Evolutionary conservation across 2,797 vertebrate species (phyloP), one percentile per base, ranked within the genome.

Genomic region (Macrochelys suwanniensis): DNA sequence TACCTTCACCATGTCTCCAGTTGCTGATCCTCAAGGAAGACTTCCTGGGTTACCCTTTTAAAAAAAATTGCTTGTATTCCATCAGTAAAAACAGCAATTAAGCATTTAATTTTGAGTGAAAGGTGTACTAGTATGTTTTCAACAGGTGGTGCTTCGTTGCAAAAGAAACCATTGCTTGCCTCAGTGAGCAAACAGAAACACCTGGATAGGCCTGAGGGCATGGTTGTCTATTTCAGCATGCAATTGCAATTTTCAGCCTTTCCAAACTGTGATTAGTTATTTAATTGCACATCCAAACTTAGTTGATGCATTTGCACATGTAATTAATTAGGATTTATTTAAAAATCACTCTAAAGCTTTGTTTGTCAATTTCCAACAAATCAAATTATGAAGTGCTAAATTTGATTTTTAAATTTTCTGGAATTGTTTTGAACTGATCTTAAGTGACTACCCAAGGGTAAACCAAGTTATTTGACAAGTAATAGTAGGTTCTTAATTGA

Each of bases 241-340:
- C 85, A 94, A 31, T 51, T 83, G 89, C 95, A 74, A 88, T 95
- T 96, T 96, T 89, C 89, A 95, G 65, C 81, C 77, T 94, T 95
- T 93, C 65, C 37, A 84, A 61, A 28, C 11, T 51, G 31, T 11
- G 10, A 80, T 95, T 87, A 76, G 33, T 76, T 96, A 68, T 93
- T 94, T 93, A 68, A 89, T 89, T 95, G 61, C 21, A 25, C 61
- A 91, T 87, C 87, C 65, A 91, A 57, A 80, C 81, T 65, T 84
- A 85, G 53, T 15, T 84, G 49, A 80, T 89, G 42, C 15, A 28
- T 96, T 97, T 97, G 90, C 92, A 83, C 71, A 11, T 92, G 80
- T 51, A 86, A 61, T 94, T 96, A 90, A 94, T 95, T 95, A 87
- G 71, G 37, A 88, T 96, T 96, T 86, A 82, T 96, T 96, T 97